Percentiles rank a stretch among this genome's conserved stretches.
Conservation (phyloP, 2,888 invertebrate genomes). For the Cephalotes varians region DNA sequence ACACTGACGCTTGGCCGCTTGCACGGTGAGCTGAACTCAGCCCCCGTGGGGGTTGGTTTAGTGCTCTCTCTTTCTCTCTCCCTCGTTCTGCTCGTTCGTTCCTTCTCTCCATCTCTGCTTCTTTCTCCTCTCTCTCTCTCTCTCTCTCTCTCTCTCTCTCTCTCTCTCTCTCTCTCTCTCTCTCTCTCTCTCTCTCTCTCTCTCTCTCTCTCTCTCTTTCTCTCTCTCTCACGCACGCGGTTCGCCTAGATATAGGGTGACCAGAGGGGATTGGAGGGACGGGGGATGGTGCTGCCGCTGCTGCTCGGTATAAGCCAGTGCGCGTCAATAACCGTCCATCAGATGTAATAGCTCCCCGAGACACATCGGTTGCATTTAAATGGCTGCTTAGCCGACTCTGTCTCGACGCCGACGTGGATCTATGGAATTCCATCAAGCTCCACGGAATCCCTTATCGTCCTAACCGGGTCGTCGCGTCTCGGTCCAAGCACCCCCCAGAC, state of each 20-base stretch:
- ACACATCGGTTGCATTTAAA: constrained; percentile 86
- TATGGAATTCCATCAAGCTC: constrained; percentile 86
- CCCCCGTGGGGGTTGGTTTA: constrained; percentile 65
- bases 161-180: constrained; percentile 22
- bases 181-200: no score
- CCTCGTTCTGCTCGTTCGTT: constrained; percentile 1
- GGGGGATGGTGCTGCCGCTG: constrained; percentile 66
- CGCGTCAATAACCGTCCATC: constrained; percentile 86
- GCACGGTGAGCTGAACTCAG: constrained; percentile 73
- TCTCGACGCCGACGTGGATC: constrained; percentile 86
- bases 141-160: constrained; percentile 30
- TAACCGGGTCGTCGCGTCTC: constrained; percentile 83
- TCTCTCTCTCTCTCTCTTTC: constrained; percentile 6
- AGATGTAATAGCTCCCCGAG: constrained; percentile 86
- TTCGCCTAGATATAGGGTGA: constrained; percentile 46
- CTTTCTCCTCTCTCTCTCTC: constrained; percentile 23
- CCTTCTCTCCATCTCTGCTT: not conserved
- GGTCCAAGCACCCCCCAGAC: constrained; percentile 74
- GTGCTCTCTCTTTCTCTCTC: constrained; percentile 23
- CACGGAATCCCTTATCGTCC: constrained; percentile 85
- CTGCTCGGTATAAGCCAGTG: constrained; percentile 85
- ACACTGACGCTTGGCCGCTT: constrained; percentile 58
- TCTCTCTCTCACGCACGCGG: constrained; percentile 44
- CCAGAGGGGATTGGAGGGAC: constrained; percentile 62
- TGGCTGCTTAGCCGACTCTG: constrained; percentile 86